Evolutionary conservation across 2,113 vertebrate genomes (phyloP).

Genomic region (Tamias sibiricus): DNA sequence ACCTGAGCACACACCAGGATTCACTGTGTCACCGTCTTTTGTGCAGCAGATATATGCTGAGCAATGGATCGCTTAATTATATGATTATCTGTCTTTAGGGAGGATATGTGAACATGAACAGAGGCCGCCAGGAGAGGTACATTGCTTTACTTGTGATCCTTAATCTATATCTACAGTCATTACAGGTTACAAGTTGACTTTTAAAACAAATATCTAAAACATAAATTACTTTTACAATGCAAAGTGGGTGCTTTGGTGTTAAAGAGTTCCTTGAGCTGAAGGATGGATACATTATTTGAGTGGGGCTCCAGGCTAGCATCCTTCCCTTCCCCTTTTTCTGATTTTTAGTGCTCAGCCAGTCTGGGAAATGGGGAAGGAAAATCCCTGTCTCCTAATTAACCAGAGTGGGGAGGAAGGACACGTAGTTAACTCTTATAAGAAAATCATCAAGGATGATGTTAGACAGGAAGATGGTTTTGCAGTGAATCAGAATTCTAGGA

Average conservation of each 20-base stretch:
- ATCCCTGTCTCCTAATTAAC: slow-evolving; percentile 23
- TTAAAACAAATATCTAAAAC: slow-evolving; percentile 84
- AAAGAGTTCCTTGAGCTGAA: slow-evolving; percentile 66
- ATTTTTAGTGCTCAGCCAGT: slow-evolving; percentile 51
- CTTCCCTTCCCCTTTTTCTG: slow-evolving; percentile 60
- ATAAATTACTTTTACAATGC: slow-evolving; percentile 80
- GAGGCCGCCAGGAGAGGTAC: slow-evolving; percentile 77
- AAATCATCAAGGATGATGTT: slow-evolving; percentile 20
- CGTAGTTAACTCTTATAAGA: slow-evolving; percentile 28
- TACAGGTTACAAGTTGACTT: slow-evolving; percentile 83
- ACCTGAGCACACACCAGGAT: slow-evolving; percentile 85
- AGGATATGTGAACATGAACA: slow-evolving; percentile 76
- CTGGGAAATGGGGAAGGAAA: neutral
- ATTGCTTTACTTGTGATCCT: slow-evolving; percentile 83
- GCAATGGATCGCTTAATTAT: slow-evolving; percentile 86
- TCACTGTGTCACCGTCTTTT: slow-evolving; percentile 84
- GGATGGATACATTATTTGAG: slow-evolving; percentile 57
- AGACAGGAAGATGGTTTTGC: neutral
- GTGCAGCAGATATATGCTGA: slow-evolving; percentile 78
- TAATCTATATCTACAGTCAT: slow-evolving; percentile 83
- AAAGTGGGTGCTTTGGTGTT: slow-evolving; percentile 74
- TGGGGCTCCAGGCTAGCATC: neutral
- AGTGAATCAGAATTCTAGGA: slow-evolving; percentile 56
- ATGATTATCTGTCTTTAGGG: slow-evolving; percentile 86
- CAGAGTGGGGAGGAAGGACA: neutral